Base-by-base conservation (phyloP, 2,113 vertebrate genomes). In the Hemicordylus capensis region DNA sequence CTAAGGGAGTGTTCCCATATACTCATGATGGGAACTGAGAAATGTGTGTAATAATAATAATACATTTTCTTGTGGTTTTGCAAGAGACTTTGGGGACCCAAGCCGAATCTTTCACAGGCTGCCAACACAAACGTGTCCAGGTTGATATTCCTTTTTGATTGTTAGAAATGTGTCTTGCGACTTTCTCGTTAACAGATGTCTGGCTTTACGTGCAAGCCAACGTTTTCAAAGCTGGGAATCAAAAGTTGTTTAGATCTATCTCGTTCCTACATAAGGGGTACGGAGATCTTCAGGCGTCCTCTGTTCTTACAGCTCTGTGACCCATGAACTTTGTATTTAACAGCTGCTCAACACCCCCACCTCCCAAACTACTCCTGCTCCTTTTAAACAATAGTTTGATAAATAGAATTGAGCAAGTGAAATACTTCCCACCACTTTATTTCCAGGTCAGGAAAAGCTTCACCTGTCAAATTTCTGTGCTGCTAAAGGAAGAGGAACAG, bases 51-150 rank as follows among this genome's bases (percentile, higher is more conserved):
- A 81, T 26, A 87, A 37, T 82, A 85, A 81, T 26, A 86, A 75
- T 34, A 79, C 3, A 59, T 83, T 89, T 89, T 89, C 76, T 84
- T 86, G 59, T 74, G 80, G 80, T 81, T 92, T 84, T 89, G 34
- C 39, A 87, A 64, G 67, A 88, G 59, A 70, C n/a, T 86, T 58
- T 73, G 0, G 70, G 72, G 34, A 89, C 56, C 64, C 88, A 80
- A 73, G 39, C 48, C 0, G 0, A 89, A 76, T 17, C 28, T 85
- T 87, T 89, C 34, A 78, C 39, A 85, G 80, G 64, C 0, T 1
- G 81, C 72, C 88, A 91, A 74, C 22, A 82, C 24, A 93, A 63
- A 93, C 81, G 76, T 83, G 42, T 79, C 46, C 46, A 84, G 37
- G 51, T 22, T 42, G 76, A 58, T 70, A 28, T 73, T 76, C 42